phyloP scores from a whole-genome alignment of 2,113 vertebrate genomes.

The Saimiri boliviensis region DNA sequence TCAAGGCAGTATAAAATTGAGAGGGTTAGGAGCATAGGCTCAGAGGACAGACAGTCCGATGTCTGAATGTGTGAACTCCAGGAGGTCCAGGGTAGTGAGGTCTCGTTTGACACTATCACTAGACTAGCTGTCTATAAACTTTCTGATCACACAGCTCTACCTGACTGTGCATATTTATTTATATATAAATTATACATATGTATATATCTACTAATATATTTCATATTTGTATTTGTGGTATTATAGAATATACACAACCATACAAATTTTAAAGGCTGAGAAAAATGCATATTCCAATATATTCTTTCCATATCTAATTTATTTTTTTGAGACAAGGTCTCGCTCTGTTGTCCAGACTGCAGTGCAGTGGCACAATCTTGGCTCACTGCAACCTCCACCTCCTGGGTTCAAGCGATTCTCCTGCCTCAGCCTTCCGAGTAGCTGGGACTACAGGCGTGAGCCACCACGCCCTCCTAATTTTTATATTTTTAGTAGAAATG shows the following conservation, averaged over 20 bases:
- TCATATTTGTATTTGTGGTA: neutral
- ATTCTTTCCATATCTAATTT: neutral
- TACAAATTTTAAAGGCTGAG: neutral
- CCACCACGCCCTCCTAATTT: no score
- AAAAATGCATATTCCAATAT: neutral
- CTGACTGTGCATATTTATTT: neutral
- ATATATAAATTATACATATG: neutral
- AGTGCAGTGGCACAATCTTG: no score
- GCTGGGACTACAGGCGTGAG: no score
- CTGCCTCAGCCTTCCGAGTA: no score
- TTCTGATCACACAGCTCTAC: neutral
- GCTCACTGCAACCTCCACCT: no score
- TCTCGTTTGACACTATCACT: neutral
- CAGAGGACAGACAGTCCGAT: neutral
- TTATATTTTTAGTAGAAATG: no score
- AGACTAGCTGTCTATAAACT: neutral
- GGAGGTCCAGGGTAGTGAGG: neutral
- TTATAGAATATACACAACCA: neutral
- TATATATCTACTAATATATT: neutral
- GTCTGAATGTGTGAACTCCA: neutral
- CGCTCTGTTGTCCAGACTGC: no score
- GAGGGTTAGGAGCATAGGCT: neutral
- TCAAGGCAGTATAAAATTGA: neutral
- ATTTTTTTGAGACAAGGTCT: no score
- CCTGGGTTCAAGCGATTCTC: no score